A percentile compares a stretch with the other conserved stretches of the same genome.
phyloP scores from a whole-genome alignment of 2,797 vertebrate species.

The Sibirionetta formosa region DNA sequence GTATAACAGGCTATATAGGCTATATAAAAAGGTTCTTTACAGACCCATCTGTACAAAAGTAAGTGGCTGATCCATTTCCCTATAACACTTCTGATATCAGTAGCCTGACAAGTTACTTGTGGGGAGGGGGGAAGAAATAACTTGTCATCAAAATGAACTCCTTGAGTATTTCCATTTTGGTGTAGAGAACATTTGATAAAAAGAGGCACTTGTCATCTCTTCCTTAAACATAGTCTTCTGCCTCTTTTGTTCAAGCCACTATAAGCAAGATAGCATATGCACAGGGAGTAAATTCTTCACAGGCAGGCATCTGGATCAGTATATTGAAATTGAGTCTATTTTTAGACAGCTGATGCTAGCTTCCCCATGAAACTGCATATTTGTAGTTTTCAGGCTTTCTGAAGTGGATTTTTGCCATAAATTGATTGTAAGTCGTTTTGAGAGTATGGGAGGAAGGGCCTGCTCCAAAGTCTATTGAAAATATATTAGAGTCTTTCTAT shows the following conservation, averaged over 20 bases:
- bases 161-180: slow-evolving; percentile 74
- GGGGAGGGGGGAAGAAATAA: not conserved
- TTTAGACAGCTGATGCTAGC: slow-evolving; percentile 59
- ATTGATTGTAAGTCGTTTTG: slow-evolving; percentile 71
- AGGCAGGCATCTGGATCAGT: slow-evolving; percentile 57
- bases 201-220: slow-evolving; percentile 70
- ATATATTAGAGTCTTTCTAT: slow-evolving; percentile 67
- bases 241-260: slow-evolving; percentile 66
- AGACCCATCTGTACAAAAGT: slow-evolving; percentile 68
- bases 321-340: slow-evolving; percentile 70
- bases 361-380: slow-evolving; percentile 68
- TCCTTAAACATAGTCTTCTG: slow-evolving; percentile 73
- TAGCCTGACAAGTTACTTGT: slow-evolving; percentile 32
- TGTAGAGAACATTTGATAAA: slow-evolving; percentile 59
- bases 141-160: slow-evolving; percentile 60
- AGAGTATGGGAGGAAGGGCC: slow-evolving; percentile 43
- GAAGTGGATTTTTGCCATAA: slow-evolving; percentile 71
- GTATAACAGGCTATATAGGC: slow-evolving; percentile 22
- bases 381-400: slow-evolving; percentile 61
- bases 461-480: slow-evolving; percentile 69
- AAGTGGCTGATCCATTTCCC: slow-evolving; percentile 76
- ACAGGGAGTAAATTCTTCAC: slow-evolving; percentile 60
- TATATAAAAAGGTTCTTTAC: slow-evolving; percentile 60
- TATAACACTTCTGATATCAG: slow-evolving; percentile 72
- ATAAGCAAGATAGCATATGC: slow-evolving; percentile 57